Conservation (phyloP, 2,113 vertebrate species). For the Cyphomyrus discorhynchus region DNA sequence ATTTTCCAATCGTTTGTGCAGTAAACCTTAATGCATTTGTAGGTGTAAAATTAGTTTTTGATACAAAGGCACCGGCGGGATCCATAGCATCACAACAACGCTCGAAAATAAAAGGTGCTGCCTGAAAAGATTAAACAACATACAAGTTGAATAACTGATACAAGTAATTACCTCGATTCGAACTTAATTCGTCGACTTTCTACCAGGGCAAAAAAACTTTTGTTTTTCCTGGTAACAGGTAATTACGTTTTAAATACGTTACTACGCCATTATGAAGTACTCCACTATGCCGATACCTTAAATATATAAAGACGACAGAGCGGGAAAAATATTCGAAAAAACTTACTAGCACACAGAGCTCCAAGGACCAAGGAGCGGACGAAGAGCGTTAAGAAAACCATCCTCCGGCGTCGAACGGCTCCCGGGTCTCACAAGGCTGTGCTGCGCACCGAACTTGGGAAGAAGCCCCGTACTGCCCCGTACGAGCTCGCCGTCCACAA, state of each 20-base stretch:
- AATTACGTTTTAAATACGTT: background rate
- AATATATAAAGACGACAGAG: background rate
- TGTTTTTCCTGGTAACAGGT: background rate
- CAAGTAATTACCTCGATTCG: background rate
- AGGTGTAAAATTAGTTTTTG: background rate
- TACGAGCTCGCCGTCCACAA: constrained; percentile 14
- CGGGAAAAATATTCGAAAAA: background rate
- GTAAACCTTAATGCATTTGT: background rate
- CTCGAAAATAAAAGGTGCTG: background rate
- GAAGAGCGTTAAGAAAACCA: constrained; percentile 36
- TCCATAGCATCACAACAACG: background rate
- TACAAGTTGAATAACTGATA: background rate
- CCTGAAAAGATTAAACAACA: background rate
- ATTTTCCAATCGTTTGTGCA: background rate
- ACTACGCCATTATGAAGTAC: background rate
- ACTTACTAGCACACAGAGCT: constrained; percentile 47
- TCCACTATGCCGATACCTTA: background rate
- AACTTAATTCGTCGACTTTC: background rate
- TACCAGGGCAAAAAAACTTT: background rate
- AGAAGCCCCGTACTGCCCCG: background rate
- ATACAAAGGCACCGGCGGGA: background rate
- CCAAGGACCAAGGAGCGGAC: constrained; percentile 28
- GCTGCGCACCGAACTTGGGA: background rate
- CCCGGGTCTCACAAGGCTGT: background rate
- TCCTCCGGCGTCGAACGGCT: constrained; percentile 17